Base-by-base conservation (phyloP, 2,113 vertebrate species). In the Reinhardtius hippoglossoides region DNA sequence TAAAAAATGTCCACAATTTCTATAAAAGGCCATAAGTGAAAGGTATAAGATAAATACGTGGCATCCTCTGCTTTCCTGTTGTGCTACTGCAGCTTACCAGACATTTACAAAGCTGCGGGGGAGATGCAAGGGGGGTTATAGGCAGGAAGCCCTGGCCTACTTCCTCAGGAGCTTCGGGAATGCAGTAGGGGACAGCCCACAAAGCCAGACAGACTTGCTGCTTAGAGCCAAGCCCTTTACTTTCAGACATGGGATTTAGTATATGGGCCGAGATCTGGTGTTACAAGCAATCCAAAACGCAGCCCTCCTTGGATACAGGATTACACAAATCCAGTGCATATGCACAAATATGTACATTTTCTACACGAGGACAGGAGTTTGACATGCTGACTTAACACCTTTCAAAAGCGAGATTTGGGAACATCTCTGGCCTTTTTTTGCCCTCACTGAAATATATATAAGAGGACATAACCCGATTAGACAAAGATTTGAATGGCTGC, bases 151-250 rank as follows among this genome's bases (percentile, higher is more conserved):
- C 82, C 31, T 87, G 80, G 76, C 81, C 80, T 87, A 85, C 83
- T 93, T 93, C 89, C 90, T 93, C 72, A 78, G 86, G 80, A 90
- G 87, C 81, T 72, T 80, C 23, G 74, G 81, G 89, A 93, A 91
- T 90, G 81, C 60, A 78, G 71, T 42, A 58, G 67, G 73, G 46
- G 79, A 85, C 64, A 60, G 84, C 71, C 77, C 77, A 90, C 72
- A 87, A 79, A 88, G 65, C 59, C 74, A 85, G 62, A 85, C 5
- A 74, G 65, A 83, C 77, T 85, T 24, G 68, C 42, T 10, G 16
- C 60, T 83, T 70, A 31, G 54, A 84, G 82, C 78, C 66, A 67
- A 83, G 52, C 46, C 50, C 40, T 76, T 76, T 58, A 71, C 68
- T 86, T 75, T 84, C 18, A 78, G 71, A 85, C 67, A 64, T 31